Percentiles rank a stretch among this genome's conserved stretches.
Evolutionary conservation across 1,140 invertebrate genomes (phyloP).

Genomic region (Phenacoccus solenopsis): DNA sequence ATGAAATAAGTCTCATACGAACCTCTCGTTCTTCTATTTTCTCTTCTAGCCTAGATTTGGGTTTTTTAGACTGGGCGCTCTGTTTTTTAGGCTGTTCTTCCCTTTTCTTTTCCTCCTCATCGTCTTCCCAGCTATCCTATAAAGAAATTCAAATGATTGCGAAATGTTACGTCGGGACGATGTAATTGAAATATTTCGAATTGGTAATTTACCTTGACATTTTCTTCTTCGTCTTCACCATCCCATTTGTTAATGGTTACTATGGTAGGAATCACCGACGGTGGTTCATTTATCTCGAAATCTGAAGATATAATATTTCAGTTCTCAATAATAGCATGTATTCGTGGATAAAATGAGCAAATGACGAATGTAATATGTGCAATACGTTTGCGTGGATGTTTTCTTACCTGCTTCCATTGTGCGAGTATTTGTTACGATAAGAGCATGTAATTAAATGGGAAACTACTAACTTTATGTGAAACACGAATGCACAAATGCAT

Average conservation of each 20-base stretch:
- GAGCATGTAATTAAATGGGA: no score
- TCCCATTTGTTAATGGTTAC: constrained; percentile 59
- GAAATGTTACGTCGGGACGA: no score
- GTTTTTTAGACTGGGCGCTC: constrained; percentile 41
- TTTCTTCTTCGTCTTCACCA: constrained; percentile 74
- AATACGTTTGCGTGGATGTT: no score
- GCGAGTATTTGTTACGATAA: no score
- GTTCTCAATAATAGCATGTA: no score
- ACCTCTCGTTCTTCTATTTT: constrained; percentile 66
- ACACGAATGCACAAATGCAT: no score
- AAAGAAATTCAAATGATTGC: no score
- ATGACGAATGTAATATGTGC: background rate
- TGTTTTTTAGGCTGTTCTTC: constrained; percentile 24
- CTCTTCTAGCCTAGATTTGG: constrained; percentile 52
- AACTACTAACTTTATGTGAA: no score
- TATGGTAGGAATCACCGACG: background rate
- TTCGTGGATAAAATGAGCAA: no score
- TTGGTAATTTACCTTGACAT: constrained; percentile 55
- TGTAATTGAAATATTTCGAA: no score
- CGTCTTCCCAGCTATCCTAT: constrained; percentile 75
- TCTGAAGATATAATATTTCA: no score
- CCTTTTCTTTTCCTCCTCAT: constrained; percentile 31
- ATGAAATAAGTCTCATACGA: constrained; percentile 21
- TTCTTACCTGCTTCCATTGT: no score
- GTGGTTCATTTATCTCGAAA: background rate